Conservation (phyloP, 2,113 vertebrate genomes). For the Lathamus discolor region DNA sequence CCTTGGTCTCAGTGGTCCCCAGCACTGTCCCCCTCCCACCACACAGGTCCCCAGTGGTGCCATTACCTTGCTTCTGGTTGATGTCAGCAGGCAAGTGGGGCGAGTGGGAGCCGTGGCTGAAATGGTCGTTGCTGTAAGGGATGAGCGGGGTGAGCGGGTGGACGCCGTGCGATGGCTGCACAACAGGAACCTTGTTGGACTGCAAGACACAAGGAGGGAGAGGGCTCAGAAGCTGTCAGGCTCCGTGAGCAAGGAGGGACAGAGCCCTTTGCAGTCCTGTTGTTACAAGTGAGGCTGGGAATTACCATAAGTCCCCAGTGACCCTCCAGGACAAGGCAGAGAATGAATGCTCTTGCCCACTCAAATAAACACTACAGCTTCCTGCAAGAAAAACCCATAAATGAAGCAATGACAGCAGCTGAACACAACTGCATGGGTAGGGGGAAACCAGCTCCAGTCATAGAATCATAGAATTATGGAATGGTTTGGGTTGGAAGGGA, state of each 20-base stretch:
- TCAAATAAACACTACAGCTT: not conserved
- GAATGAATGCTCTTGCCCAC: not conserved
- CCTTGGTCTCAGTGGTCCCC: not conserved
- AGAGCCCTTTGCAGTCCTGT: not conserved
- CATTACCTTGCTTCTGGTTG: conserved; percentile 95
- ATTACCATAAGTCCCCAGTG: not conserved
- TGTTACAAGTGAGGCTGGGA: not conserved
- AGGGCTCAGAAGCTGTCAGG: not conserved
- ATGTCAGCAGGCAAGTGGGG: conserved; percentile 91
- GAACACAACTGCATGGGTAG: not conserved
- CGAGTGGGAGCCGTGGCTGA: conserved; percentile 86
- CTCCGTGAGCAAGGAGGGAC: not conserved
- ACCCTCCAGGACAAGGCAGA: not conserved
- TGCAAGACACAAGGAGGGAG: conserved; percentile 73
- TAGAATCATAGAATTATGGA: not conserved
- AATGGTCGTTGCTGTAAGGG: conserved; percentile 94
- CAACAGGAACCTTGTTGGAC: conserved; percentile 95
- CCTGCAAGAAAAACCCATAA: not conserved
- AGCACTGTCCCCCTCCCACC: not conserved
- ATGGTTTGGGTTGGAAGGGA: not conserved
- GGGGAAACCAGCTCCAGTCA: not conserved
- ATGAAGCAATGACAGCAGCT: not conserved
- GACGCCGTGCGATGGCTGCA: conserved; percentile 92
- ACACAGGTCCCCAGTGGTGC: accelerated
- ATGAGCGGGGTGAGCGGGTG: conserved; percentile 93